Base-by-base conservation (phyloP, 2,113 vertebrate genomes). In the Rhinolophus sinicus region DNA sequence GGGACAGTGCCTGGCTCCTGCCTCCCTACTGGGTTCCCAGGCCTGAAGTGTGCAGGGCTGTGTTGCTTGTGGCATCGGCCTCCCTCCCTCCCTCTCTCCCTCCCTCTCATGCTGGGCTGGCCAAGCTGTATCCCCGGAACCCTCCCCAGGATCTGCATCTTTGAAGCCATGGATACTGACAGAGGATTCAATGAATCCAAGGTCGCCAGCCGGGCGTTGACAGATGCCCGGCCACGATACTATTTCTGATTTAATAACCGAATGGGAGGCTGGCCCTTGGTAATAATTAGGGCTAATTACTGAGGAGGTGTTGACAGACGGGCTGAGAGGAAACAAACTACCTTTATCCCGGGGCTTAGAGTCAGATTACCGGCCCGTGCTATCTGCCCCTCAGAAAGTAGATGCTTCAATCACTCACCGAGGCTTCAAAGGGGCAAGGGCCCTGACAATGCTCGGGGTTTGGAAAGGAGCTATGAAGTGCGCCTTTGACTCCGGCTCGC, bases 261-360 rank as follows among this genome's bases (percentile, higher is more conserved):
- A 99, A 99, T 99, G 99, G 99, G 99, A 99, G 99, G 99, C 99
- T 98, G 99, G 99, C 99, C 99, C 99, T 99, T 99, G 99, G 99
- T 99, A 99, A 99, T 99, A 99, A 99, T 99, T 99, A 99, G 99
- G 99, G 99, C 99, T 99, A 99, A 99, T 99, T 99, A 99, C 99
- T 99, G 98, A 98, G 98, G 98, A 99, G 99, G 99, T 99, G 99
- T 99, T 99, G 99, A 99, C 99, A 99, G 99, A 99, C 95, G 80
- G 98, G 98, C 99, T 99, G 99, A 99, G 99, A 99, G 99, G 99
- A 99, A 99, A 99, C 99, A 99, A 99, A 99, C 99, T 99, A 99
- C 99, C 99, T 99, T 99, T 99, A 99, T 99, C 99, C 99, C 98
- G 64, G 98, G 99, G 99, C 99, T 99, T 99, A 99, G 99, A 99